Evolutionary conservation across 2,888 invertebrate species (phyloP).

Genomic region (Oeneis ivallda): DNA sequence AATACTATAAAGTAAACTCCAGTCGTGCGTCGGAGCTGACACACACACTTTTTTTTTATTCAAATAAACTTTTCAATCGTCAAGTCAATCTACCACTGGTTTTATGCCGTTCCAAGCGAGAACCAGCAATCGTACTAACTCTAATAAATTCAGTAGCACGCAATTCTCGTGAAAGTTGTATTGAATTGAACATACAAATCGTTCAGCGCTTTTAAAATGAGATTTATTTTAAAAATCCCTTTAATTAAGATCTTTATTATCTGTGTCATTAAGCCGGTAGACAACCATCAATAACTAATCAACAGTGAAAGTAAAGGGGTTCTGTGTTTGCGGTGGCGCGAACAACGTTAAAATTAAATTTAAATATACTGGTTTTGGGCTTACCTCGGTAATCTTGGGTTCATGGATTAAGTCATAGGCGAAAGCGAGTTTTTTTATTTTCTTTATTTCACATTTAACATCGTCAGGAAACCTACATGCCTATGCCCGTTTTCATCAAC

Average conservation of each 20-base stretch:
- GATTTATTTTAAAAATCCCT: slow-evolving; percentile 21
- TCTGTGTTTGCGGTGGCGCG: slow-evolving; percentile 4
- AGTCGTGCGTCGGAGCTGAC: no score
- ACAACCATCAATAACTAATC: slow-evolving; percentile 31
- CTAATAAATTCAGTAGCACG: neutral
- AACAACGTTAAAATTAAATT: slow-evolving; percentile 1
- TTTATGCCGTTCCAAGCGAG: no score
- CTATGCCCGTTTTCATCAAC: no score
- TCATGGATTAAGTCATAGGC: neutral
- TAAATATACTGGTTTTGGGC: slow-evolving; percentile 13
- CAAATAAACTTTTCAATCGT: no score
- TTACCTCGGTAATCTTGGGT: slow-evolving; percentile 3
- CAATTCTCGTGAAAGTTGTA: slow-evolving; percentile 7
- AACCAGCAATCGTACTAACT: no score
- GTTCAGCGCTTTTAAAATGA: neutral
- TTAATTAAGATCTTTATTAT: slow-evolving; percentile 48
- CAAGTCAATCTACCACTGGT: no score
- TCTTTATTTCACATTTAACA: neutral
- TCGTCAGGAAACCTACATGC: neutral
- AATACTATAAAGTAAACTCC: no score
- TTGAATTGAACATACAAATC: neutral
- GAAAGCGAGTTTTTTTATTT: slow-evolving; percentile 1
- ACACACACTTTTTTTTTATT: no score
- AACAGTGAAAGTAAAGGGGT: slow-evolving; percentile 28
- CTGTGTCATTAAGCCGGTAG: slow-evolving; percentile 27